Evolutionary conservation across 2,113 vertebrate species (phyloP), one percentile per base, ranked within the genome.

Genomic region (Rhegmatorhina hoffmannsi): DNA sequence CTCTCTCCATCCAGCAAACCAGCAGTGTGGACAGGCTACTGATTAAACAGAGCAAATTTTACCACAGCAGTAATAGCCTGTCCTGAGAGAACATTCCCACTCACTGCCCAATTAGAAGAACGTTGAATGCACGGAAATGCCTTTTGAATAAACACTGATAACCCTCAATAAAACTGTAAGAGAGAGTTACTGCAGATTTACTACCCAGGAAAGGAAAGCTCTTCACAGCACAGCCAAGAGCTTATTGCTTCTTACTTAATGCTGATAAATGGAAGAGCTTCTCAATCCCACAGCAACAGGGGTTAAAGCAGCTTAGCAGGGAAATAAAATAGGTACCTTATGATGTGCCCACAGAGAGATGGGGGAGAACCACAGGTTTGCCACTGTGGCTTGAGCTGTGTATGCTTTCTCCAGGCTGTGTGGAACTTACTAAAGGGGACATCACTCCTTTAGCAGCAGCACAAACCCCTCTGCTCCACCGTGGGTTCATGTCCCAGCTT

Each of bases 81-180:
- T 91, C 94, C 49, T 0, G 69, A 78, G 86, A 95, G 90, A 92
- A 43, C 85, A 19, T 72, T 87, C 69, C 86, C 36, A n/a, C 86
- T 94, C 86, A 68, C 69, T 92, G 73, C 58, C 80, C 90, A 89
- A 89, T 93, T 89, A 96, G 77, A 81, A 91, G 62, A 78, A 82
- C 0, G 0, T 46, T 97, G 95, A 96, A 97, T 95, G 80, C 90
- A 89, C 43, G 77, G 92, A 96, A 97, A 95, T 93, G 85, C 77
- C 92, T 95, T 96, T 91, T 76, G 92, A 94, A 94, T 92, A 96
- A 96, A 93, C 94, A 93, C 84, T 93, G 92, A 95, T 93, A 95
- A 96, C 72, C 80, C 80, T 94, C 92, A 92, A 95, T 96, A 89
- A 95, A 95, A 84, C 90, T 92, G 83, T 76, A 92, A 87, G 86